Percentiles rank a stretch among this genome's conserved stretches.
phyloP scores from a whole-genome alignment of 2,888 invertebrate genomes.

The Eulithis testata region DNA sequence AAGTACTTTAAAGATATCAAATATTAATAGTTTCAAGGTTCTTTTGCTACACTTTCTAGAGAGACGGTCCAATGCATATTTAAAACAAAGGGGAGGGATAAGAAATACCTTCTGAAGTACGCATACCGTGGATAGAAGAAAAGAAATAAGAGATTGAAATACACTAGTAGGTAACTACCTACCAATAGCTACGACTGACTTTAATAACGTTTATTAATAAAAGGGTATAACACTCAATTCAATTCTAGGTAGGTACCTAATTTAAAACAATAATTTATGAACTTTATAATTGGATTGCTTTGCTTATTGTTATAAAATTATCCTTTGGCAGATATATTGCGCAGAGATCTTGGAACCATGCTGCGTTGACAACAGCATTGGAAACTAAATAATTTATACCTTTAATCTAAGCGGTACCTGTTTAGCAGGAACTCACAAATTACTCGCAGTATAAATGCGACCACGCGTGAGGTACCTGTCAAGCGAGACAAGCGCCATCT shows the following conservation, averaged over 20 bases:
- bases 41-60: conserved; percentile 68
- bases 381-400: conserved; percentile 1
- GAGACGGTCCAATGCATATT: conserved; percentile 73
- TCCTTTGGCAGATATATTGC: no score
- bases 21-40: conserved; percentile 73
- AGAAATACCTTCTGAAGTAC: conserved; percentile 30
- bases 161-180: no score
- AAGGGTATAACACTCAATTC: no score
- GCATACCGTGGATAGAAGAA: conserved; percentile 3
- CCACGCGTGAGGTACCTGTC: conserved; percentile 78
- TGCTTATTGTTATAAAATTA: no score
- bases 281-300: no score
- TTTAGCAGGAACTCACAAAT: conserved; percentile 53
- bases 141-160: background rate
- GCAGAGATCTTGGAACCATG: background rate
- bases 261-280: no score
- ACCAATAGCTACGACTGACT: no score
- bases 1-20: no score
- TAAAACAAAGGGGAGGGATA: conserved; percentile 62
- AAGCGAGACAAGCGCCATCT: conserved; percentile 68
- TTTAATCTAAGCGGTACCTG: conserved; percentile 6
- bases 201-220: no score
- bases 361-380: background rate
- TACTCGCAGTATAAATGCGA: conserved; percentile 73
- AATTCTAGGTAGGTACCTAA: no score